Percentiles rank a stretch among this genome's conserved stretches.
Conservation (phyloP, 2,113 vertebrate genomes). For the Platysternon megacephalum region DNA sequence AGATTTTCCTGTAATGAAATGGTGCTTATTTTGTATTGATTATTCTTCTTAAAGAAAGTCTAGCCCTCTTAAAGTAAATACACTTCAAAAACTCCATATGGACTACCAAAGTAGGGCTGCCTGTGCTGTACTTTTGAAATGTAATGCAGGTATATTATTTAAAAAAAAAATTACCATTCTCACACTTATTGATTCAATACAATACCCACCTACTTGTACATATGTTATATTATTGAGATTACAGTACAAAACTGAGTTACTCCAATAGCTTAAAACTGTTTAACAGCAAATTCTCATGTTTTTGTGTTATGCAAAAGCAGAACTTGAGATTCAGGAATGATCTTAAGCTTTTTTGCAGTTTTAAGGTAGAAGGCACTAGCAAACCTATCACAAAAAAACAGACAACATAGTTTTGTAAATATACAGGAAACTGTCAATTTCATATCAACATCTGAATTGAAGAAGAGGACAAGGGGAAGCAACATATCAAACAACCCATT, state of each 20-base stretch:
- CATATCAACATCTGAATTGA: accelerated
- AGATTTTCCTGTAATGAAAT: not conserved
- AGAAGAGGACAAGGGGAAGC: not conserved
- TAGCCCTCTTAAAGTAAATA: not conserved
- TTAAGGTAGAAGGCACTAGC: not conserved
- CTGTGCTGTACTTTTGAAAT: not conserved
- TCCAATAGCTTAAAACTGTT: not conserved
- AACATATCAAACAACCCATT: not conserved
- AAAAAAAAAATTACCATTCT: not conserved
- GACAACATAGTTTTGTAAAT: not conserved
- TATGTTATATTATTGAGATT: not conserved
- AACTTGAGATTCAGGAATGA: accelerated
- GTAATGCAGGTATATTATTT: not conserved
- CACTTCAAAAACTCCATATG: not conserved
- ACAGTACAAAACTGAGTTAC: not conserved
- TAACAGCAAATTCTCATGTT: not conserved
- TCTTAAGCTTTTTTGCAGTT: not conserved
- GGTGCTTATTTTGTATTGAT: accelerated
- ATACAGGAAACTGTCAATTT: not conserved
- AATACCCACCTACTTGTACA: not conserved
- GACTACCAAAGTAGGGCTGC: not conserved
- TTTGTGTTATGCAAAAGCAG: not conserved
- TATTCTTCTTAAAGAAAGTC: not conserved
- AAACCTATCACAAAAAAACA: not conserved
- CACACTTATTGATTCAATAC: not conserved